Percentiles rank a stretch among this genome's conserved stretches.
Evolutionary conservation across 2,888 invertebrate genomes (phyloP).

Genomic region (Hofmannophila pseudospretella): DNA sequence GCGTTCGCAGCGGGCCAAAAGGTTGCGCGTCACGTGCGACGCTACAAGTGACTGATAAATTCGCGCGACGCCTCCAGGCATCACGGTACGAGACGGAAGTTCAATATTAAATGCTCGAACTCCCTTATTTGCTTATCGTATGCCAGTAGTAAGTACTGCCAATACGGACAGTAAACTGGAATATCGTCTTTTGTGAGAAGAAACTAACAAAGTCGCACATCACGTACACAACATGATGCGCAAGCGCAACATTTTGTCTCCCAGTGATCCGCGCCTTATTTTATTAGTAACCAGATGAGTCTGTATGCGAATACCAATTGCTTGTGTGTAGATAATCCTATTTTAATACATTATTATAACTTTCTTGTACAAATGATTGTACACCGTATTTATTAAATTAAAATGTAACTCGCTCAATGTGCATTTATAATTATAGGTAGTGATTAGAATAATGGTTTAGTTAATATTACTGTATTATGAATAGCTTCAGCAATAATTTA

Average conservation of each 20-base stretch:
- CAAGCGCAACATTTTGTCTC: too few relatives aligned
- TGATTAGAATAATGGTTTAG: neutral
- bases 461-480: neutral
- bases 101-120: neutral
- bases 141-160: too few relatives aligned
- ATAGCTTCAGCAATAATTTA: slow-evolving; percentile 6
- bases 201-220: too few relatives aligned
- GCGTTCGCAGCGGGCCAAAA: too few relatives aligned
- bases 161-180: too few relatives aligned
- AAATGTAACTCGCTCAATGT: slow-evolving; percentile 29
- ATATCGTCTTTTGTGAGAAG: too few relatives aligned
- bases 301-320: neutral
- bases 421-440: slow-evolving; percentile 41
- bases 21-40: neutral
- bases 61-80: neutral
- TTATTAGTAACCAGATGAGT: too few relatives aligned
- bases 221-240: too few relatives aligned
- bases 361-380: slow-evolving; percentile 7
- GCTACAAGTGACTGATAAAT: neutral
- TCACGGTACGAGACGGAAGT: neutral
- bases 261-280: too few relatives aligned
- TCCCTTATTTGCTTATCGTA: too few relatives aligned
- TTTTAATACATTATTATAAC: neutral
- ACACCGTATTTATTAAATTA: slow-evolving; percentile 4
- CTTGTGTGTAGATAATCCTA: neutral